Evolutionary conservation across 2,797 vertebrate genomes (phyloP).

Genomic region (Pelobates cultripes): DNA sequence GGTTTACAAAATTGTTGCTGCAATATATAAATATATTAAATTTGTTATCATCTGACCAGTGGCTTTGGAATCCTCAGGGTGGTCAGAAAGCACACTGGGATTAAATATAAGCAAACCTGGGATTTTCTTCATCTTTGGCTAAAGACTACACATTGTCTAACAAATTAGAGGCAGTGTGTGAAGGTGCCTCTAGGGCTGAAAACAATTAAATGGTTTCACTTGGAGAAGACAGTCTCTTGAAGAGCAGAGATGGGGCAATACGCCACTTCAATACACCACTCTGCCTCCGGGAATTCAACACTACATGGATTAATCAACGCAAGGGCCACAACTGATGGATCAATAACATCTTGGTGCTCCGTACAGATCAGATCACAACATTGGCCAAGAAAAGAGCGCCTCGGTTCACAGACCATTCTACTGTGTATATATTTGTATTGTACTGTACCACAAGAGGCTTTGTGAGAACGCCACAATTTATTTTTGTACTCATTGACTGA

Average conservation of each 20-base stretch:
- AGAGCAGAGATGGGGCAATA: constrained; percentile 15
- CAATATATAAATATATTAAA: constrained; percentile 63
- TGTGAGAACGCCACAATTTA: constrained; percentile 74
- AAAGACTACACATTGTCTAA: constrained; percentile 47
- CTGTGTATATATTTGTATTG: constrained; percentile 65
- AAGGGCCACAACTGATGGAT: constrained; percentile 47
- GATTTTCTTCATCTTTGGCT: constrained; percentile 51
- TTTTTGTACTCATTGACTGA: constrained; percentile 75
- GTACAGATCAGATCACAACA: neutral
- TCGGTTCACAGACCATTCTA: constrained; percentile 70
- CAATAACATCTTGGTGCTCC: constrained; percentile 5
- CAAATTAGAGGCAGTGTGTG: neutral
- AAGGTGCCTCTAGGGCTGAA: constrained; percentile 14
- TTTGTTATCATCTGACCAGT: constrained; percentile 31
- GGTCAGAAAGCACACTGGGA: constrained; percentile 62
- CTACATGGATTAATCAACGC: constrained; percentile 66
- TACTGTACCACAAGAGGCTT: constrained; percentile 75
- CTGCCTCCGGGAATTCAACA: constrained; percentile 64
- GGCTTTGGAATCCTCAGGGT: constrained; percentile 57
- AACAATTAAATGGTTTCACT: neutral
- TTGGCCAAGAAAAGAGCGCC: constrained; percentile 53
- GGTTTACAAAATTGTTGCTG: constrained; percentile 75
- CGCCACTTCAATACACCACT: constrained; percentile 46
- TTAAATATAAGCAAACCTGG: constrained; percentile 55
- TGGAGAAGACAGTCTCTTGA: neutral